Base-by-base conservation (phyloP, 2,888 invertebrate genomes). In the Erebia epiphron region DNA sequence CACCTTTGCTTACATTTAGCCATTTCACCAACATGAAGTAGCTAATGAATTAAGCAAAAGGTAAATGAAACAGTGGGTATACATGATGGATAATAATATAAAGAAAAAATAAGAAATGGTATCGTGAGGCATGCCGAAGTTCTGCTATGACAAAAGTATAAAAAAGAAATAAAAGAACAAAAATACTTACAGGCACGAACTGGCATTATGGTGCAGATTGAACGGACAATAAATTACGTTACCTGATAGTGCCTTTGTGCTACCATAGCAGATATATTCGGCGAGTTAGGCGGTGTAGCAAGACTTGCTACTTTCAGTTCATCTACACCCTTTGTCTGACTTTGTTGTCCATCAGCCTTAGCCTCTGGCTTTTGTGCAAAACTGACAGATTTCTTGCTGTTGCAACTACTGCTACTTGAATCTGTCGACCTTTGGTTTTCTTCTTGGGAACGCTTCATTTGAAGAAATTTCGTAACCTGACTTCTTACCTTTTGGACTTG, bases 381-480 rank as follows among this genome's bases (percentile, higher is more conserved):
- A 87, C 96, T 97, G 75, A 97, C 97, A 76, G 95, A 95, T 86
- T 97, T 97, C 86, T 95, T 96, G 80, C 95, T 94, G 79, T 94
- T 94, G 79, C 94, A 94, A 82, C 94, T 93, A 81, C 94, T 94
- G 71, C 94, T 94, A 75, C 93, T 93, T 83, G 94, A 94, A 78
- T 95, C 95, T 76, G 94, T 90, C 77, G 94, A 94, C 83, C 94
- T 95, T 75, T 93, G 91, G 82, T 90, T 92, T 79, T 95, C 94
- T 79, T 96, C 96, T 80, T 95, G 95, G 80, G 96, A 96, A 85
- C 95, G 95, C 84, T 95, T 95, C 85, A 96, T 92, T 78, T 95
- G 94, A 73, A 96, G 91, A 82, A 96, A 96, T 83, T 95, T 96
- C 82, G 95, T 94, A 68, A 96, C 96, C 82, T 96, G 95, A 77